Conservation (phyloP, 2,797 vertebrate genomes). For the Lepus townsendii region DNA sequence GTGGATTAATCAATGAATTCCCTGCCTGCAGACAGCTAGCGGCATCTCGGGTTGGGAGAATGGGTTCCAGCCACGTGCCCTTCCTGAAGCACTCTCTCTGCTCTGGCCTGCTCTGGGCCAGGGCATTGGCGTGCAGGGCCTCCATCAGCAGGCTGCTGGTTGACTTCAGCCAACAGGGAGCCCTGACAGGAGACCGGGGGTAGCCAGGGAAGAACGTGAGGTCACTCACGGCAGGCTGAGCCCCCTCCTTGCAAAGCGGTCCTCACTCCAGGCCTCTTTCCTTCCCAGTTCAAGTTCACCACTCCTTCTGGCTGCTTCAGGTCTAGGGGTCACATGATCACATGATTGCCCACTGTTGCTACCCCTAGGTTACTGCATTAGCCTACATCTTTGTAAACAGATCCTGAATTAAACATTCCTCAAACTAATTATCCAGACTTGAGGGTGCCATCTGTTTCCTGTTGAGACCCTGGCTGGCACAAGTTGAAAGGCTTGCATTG, state of each 20-base stretch:
- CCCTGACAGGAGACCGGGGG: neutral
- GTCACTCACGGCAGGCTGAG: neutral
- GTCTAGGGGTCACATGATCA: neutral
- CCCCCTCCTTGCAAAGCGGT: neutral
- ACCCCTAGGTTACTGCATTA: neutral
- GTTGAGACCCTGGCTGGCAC: neutral
- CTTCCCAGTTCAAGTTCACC: neutral
- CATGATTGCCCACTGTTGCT: neutral
- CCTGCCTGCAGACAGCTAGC: neutral
- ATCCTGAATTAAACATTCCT: neutral
- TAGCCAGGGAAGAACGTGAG: neutral
- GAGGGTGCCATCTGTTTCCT: neutral
- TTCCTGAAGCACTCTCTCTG: neutral
- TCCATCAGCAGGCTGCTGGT: neutral
- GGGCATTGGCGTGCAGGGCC: neutral
- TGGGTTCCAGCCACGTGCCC: fast-evolving
- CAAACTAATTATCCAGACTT: neutral
- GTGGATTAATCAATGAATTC: neutral
- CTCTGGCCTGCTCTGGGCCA: neutral
- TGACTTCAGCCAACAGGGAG: neutral
- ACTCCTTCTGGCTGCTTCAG: neutral
- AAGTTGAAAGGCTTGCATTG: neutral
- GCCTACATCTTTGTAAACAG: neutral
- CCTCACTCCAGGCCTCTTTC: neutral
- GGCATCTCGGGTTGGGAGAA: neutral